Evolutionary conservation across 2,113 vertebrate species (phyloP).

Genomic region (Neogobius melanostomus): DNA sequence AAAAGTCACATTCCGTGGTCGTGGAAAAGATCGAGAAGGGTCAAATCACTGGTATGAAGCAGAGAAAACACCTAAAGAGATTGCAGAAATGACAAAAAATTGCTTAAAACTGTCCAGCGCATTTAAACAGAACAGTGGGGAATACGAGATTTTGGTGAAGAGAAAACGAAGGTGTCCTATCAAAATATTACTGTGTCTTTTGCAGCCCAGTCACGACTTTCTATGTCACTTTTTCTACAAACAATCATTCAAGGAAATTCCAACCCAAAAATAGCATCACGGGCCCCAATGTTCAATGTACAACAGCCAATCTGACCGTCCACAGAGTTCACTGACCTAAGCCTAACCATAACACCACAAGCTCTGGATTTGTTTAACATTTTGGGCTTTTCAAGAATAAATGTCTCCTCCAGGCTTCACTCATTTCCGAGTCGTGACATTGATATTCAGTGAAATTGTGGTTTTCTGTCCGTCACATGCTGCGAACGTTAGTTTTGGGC

Average conservation of each 20-base stretch:
- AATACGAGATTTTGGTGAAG: no score
- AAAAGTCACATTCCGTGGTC: no score
- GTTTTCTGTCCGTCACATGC: not conserved
- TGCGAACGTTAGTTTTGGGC: constrained; percentile 1
- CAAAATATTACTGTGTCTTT: no score
- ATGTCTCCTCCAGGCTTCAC: not conserved
- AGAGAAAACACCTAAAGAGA: no score
- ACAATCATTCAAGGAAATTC: not conserved
- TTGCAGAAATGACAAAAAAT: no score
- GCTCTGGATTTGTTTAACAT: constrained; percentile 19
- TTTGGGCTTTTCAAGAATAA: constrained; percentile 3
- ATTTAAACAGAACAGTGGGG: no score
- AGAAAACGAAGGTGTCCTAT: no score
- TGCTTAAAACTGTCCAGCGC: no score
- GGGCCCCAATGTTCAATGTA: not conserved
- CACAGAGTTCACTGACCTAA: constrained; percentile 8
- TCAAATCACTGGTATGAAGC: no score
- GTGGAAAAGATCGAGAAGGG: no score
- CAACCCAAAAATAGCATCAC: not conserved
- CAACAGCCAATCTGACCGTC: not conserved
- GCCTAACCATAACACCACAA: constrained; percentile 13
- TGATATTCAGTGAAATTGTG: constrained; percentile 7
- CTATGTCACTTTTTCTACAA: no score
- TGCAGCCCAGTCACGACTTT: no score
- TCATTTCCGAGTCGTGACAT: constrained; percentile 8